Conservation (phyloP, 2,113 vertebrate genomes). For the Ploceus nigricollis region DNA sequence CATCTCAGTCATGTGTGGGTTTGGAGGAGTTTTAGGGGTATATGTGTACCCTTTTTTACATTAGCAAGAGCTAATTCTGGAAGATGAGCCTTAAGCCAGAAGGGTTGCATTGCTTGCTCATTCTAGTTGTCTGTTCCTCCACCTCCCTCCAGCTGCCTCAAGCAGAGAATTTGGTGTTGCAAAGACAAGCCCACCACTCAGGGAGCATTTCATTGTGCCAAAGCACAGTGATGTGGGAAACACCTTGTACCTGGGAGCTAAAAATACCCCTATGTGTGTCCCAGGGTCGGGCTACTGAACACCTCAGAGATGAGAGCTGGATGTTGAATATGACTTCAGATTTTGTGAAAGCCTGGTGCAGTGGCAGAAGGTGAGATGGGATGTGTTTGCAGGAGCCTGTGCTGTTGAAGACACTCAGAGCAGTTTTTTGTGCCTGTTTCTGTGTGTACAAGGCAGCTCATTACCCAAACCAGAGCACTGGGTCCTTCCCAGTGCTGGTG, state of each 20-base stretch:
- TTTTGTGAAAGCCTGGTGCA: background rate
- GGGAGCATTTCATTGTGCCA: background rate
- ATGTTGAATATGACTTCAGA: background rate
- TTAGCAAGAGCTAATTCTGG: background rate
- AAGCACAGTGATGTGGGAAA: background rate
- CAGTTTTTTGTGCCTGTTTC: background rate
- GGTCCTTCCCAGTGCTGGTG: background rate
- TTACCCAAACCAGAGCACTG: background rate
- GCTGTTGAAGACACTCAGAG: background rate
- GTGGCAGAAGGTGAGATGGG: background rate
- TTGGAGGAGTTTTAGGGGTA: background rate
- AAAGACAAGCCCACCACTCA: background rate
- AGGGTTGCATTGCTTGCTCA: too few relatives aligned
- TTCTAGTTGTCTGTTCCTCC: background rate
- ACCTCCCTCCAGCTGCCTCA: background rate
- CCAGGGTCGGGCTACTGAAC: background rate
- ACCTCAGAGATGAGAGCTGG: background rate
- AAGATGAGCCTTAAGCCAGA: background rate
- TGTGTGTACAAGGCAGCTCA: background rate
- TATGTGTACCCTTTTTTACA: background rate
- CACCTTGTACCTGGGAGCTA: background rate
- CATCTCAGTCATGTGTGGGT: background rate
- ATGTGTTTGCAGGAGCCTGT: background rate
- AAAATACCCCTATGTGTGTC: background rate
- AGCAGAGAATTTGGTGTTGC: background rate